These are phyloP conservation scores for Microctonus brassicae DNA, from an alignment of 2,888 invertebrate genomes.

Conservation along the genomic window DNA sequence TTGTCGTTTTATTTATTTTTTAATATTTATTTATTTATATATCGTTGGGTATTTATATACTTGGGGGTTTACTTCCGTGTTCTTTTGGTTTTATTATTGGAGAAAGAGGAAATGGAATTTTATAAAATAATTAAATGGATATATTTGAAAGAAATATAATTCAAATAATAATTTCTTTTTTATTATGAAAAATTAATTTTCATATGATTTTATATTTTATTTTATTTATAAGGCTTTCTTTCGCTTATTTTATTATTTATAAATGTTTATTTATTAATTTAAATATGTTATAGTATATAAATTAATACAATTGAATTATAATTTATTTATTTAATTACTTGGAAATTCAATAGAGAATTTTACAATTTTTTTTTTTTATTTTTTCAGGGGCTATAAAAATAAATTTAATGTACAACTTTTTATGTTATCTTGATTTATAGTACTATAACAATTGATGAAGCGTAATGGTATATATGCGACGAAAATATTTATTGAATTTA, in stretches of 20 bases:
- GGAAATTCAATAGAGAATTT: not conserved
- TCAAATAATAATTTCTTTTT: no score
- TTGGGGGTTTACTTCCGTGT: not conserved
- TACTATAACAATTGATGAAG: no score
- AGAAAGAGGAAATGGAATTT: not conserved
- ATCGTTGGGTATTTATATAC: constrained; percentile 5
- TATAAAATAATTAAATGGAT: not conserved
- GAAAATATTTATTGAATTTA: not conserved
- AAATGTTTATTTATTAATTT: constrained; percentile 31
- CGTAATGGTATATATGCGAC: no score
- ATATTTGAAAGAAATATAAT: not conserved
- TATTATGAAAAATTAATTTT: no score
- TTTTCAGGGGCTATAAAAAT: not conserved
- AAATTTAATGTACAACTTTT: not conserved
- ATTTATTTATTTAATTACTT: not conserved
- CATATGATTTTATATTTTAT: constrained; percentile 8
- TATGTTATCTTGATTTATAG: not conserved
- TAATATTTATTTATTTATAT: constrained; percentile 19
- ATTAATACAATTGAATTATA: no score
- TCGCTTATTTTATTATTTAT: constrained; percentile 40
- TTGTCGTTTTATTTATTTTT: no score
- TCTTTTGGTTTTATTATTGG: no score
- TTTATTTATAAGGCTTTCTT: no score
- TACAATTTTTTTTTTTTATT: not conserved
- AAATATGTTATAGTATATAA: constrained; percentile 45